These are phyloP conservation scores for Harpagifer antarcticus DNA, from an alignment of 2,797 vertebrate species.

Conservation along the genomic window DNA sequence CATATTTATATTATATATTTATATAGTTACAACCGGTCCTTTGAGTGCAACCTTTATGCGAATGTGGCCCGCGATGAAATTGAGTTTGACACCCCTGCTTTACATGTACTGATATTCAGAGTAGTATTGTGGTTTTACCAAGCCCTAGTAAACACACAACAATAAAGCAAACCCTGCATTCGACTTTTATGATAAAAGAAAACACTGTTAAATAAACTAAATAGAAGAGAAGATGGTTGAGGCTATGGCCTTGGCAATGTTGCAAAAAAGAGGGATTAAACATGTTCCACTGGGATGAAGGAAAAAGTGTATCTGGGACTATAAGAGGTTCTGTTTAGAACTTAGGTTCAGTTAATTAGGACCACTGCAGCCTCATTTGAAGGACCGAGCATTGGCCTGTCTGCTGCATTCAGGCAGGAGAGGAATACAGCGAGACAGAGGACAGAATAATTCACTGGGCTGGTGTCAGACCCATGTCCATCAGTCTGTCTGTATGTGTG, in stretches of 20 bases:
- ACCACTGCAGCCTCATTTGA: constrained; percentile 55
- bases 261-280: constrained; percentile 40
- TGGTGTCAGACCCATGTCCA: constrained; percentile 50
- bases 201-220: constrained; percentile 29
- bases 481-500: constrained; percentile 47
- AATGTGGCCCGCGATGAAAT: too few relatives aligned
- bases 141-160: background rate
- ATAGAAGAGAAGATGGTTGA: constrained; percentile 12
- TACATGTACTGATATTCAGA: background rate
- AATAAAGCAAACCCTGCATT: background rate
- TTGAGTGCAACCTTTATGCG: too few relatives aligned
- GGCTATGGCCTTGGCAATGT: constrained; percentile 16
- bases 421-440: constrained; percentile 34
- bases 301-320: constrained; percentile 53
- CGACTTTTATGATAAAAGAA: constrained; percentile 24
- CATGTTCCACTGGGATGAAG: constrained; percentile 37
- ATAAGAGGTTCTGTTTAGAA: constrained; percentile 52
- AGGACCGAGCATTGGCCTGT: constrained; percentile 39
- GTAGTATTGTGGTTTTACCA: background rate
- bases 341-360: constrained; percentile 58
- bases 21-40: too few relatives aligned
- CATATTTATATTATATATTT: too few relatives aligned
- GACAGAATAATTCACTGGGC: constrained; percentile 42
- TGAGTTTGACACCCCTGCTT: background rate
- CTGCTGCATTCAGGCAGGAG: constrained; percentile 29